Conservation (phyloP, 2,113 vertebrate species). For the Urocolius indicus region DNA sequence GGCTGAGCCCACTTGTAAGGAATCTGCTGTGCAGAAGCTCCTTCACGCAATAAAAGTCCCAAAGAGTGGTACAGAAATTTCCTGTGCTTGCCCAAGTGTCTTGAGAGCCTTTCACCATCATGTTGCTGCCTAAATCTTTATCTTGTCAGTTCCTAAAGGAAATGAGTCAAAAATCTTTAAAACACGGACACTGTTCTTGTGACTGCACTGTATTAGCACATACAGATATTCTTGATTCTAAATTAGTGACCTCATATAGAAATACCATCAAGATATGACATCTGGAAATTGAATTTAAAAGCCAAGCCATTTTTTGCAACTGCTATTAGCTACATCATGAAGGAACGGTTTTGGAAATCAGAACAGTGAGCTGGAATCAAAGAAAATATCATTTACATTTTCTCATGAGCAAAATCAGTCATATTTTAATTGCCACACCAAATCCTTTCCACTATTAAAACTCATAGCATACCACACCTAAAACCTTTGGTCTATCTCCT, state of each 20-base stretch:
- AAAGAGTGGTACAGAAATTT: accelerated
- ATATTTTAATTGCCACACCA: neutral
- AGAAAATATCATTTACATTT: neutral
- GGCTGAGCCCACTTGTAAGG: neutral
- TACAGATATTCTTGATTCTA: neutral
- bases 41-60: neutral
- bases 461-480: neutral
- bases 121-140: neutral
- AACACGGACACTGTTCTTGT: neutral
- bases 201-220: neutral
- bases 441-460: neutral
- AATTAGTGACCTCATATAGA: neutral
- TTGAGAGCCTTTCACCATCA: neutral
- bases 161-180: neutral
- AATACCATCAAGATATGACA: neutral
- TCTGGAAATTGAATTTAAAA: neutral
- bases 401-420: neutral
- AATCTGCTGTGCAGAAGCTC: neutral
- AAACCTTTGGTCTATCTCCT: neutral
- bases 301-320: neutral
- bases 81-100: neutral
- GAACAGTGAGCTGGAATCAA: neutral
- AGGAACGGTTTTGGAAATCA: neutral
- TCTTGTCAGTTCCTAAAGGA: neutral
- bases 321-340: neutral